Conservation (phyloP, 2,888 invertebrate genomes). For the Mayetiola destructor region DNA sequence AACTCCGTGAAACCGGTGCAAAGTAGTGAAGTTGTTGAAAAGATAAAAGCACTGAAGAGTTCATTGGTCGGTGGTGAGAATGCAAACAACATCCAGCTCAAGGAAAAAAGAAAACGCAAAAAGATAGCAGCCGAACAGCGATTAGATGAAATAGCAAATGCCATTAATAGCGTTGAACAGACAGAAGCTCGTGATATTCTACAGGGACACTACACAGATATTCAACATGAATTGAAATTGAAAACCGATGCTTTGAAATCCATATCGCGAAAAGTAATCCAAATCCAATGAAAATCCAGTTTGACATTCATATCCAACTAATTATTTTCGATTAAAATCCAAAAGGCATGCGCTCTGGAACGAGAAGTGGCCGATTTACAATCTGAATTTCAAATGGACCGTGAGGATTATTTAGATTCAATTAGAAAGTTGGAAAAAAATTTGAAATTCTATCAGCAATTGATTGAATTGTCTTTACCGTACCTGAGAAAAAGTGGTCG, state of each 20-base stretch:
- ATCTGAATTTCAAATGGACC: conserved; percentile 64
- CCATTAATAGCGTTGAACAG: conserved; percentile 44
- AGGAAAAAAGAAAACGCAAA: conserved; percentile 50
- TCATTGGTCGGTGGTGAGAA: conserved; percentile 69
- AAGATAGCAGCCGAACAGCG: conserved; percentile 54
- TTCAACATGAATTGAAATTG: conserved; percentile 59
- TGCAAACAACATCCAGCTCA: conserved; percentile 53
- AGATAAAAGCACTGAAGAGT: conserved; percentile 49
- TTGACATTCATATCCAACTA: neutral
- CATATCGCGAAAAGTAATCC: conserved; percentile 44
- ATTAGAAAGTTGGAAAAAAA: conserved; percentile 59
- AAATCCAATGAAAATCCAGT: no score
- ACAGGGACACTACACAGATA: conserved; percentile 60
- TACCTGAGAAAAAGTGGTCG: conserved; percentile 58
- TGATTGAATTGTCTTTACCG: conserved; percentile 50
- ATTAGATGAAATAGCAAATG: conserved; percentile 41
- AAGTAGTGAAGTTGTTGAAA: conserved; percentile 24
- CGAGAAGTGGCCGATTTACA: conserved; percentile 62
- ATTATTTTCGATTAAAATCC: neutral
- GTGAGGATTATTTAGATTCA: conserved; percentile 70
- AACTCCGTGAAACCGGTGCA: conserved; percentile 15
- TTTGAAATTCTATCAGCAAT: conserved; percentile 48
- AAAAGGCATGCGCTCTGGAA: conserved; percentile 41
- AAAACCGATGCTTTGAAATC: conserved; percentile 52
- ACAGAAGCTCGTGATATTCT: conserved; percentile 55